Evolutionary conservation across 2,888 invertebrate genomes (phyloP).

Genomic region (Hymenopus coronatus): DNA sequence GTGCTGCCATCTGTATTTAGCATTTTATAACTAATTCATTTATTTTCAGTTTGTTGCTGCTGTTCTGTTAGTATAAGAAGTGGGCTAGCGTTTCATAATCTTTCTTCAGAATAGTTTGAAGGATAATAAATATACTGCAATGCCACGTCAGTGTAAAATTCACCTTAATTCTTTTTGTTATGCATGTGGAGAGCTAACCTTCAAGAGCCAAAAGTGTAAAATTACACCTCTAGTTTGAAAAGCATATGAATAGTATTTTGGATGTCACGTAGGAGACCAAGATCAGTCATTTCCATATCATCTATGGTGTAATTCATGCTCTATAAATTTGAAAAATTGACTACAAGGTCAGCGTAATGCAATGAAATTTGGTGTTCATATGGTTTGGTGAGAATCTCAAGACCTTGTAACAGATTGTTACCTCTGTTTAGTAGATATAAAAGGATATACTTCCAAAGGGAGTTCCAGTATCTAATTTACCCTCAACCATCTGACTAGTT

Average conservation of each 20-base stretch:
- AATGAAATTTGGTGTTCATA: not conserved
- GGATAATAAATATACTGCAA: not conserved
- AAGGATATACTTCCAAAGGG: conserved; percentile 19
- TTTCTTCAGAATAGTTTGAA: too few species aligned
- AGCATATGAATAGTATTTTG: too few species aligned
- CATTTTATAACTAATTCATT: too few species aligned
- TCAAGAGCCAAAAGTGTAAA: too few species aligned
- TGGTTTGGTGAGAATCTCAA: not conserved
- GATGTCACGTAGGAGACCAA: too few species aligned
- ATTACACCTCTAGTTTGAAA: too few species aligned
- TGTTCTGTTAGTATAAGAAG: too few species aligned
- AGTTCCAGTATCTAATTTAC: conserved; percentile 22
- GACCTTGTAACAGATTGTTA: conserved; percentile 22
- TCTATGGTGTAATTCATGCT: not conserved
- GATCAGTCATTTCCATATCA: not conserved
- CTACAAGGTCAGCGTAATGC: not conserved
- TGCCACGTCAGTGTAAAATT: not conserved
- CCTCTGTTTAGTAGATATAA: conserved; percentile 21
- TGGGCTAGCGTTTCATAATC: too few species aligned
- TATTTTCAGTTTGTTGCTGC: not conserved
- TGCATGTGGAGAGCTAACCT: too few species aligned
- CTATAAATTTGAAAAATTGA: not conserved
- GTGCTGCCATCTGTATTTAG: too few species aligned
- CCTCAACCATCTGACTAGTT: conserved; percentile 26
- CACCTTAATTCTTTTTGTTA: not conserved